Conservation (phyloP, 1,140 invertebrate genomes). For the Platorchestia sp. region DNA sequence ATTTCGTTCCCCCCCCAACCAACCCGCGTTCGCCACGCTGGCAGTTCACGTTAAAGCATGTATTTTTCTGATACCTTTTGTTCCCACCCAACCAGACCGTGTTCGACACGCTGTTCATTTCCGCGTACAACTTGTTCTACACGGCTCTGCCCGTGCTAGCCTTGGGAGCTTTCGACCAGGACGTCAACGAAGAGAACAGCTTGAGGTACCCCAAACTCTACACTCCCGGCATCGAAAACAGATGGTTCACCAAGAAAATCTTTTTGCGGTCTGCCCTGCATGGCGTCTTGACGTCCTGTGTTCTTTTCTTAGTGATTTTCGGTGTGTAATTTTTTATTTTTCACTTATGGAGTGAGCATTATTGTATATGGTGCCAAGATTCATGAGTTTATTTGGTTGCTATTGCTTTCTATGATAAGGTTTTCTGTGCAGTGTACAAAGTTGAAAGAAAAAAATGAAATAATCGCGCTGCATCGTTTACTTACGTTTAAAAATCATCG, state of each 20-base stretch:
- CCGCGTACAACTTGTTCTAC: conserved; percentile 98
- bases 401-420: no score
- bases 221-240: conserved; percentile 91
- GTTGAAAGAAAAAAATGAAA: no score
- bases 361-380: no score
- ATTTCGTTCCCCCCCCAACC: no score
- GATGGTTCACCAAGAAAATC: conserved; percentile 97
- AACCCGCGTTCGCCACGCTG: no score
- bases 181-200: conserved; percentile 76
- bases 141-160: conserved; percentile 95
- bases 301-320: conserved; percentile 97
- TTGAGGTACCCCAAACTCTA: conserved; percentile 94
- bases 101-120: conserved; percentile 98
- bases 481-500: no score
- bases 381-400: no score
- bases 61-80: background rate
- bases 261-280: conserved; percentile 94
- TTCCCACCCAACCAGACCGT: conserved; percentile 84
- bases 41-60: no score
- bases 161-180: conserved; percentile 95
- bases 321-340: conserved; percentile 75
- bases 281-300: conserved; percentile 93
- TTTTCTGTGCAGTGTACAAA: no score
- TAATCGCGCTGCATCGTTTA: no score
- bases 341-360: background rate